Base-by-base conservation (phyloP, 2,888 invertebrate species). In the Hetaerina titia region DNA sequence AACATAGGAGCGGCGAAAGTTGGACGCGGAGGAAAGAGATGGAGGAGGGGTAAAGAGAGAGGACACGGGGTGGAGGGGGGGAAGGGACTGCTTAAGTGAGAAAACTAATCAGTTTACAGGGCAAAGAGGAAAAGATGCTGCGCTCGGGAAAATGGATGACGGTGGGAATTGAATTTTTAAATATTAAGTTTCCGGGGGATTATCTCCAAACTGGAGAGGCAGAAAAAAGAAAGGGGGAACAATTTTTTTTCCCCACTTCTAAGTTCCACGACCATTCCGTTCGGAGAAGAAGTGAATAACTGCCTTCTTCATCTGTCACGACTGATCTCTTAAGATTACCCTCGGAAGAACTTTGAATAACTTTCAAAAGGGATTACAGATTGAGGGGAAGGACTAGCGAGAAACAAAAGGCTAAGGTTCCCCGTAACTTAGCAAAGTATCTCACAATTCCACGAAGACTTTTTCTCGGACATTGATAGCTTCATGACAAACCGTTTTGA, bases 81-180 rank as follows among this genome's bases (percentile, higher is more conserved):
- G 31, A 22, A 2, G 31, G 31, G 31, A 31, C 2, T 31, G 81
- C 81, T 31, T 81, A 81, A 81, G 81, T 81, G 81, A 81, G 81
- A 81, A 81, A 81, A 81, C 81, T 81, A 81, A 81, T 81, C 81
- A 81, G 81, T 81, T 81, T 81, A 81, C 25, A 81, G 81, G 81
- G 81, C 31, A 81, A 81, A 31, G 81, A 81, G n/a, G 81, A 81
- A 31, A 81, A 81, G 81, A 81, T 9, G 81, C 81, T 13, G 81
- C 31, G 81, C 81, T 81, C 8, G 81, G 81, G 81, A 81, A 81
- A 81, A 81, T 81, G 81, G 81, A 81, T 81, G 81, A 81, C 81
- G 81, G 9, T 81, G 81, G 11, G 81, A 31, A 81, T 81, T 81
- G 81, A 81, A 81, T 81, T 81, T 81, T 81, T 81, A 81, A 81